phyloP scores from a whole-genome alignment of 2,888 invertebrate genomes.

The Lepidocyrtoides sp. region DNA sequence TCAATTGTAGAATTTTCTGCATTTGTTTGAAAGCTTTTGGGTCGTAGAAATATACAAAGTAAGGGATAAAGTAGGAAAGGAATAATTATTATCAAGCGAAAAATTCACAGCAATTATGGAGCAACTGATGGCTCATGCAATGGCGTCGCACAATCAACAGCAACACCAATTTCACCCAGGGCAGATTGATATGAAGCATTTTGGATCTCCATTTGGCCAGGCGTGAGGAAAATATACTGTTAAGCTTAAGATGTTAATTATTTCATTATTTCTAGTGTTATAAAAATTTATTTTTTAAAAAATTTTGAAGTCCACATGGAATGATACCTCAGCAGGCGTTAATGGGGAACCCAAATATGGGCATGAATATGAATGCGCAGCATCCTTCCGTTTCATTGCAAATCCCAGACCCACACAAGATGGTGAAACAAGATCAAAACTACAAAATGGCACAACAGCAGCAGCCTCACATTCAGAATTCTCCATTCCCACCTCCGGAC shows the following conservation, averaged over 20 bases:
- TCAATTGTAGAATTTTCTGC: no score
- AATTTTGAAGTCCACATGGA: slow-evolving; percentile 46
- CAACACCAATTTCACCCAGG: slow-evolving; percentile 71
- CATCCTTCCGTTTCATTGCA: slow-evolving; percentile 69
- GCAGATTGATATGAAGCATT: slow-evolving; percentile 64
- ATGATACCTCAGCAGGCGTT: slow-evolving; percentile 53
- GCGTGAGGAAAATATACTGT: slow-evolving; percentile 26
- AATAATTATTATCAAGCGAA: neutral
- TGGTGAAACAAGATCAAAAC: slow-evolving; percentile 52
- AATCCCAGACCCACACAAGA: slow-evolving; percentile 67
- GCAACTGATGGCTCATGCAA: slow-evolving; percentile 71
- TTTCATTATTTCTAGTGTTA: no score
- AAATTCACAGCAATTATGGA: slow-evolving; percentile 44
- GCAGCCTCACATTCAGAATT: slow-evolving; percentile 32
- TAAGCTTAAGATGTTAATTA: neutral
- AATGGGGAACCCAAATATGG: slow-evolving; percentile 67
- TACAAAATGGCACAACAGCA: slow-evolving; percentile 65
- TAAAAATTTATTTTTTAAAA: no score
- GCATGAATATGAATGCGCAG: slow-evolving; percentile 36
- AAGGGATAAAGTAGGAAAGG: neutral
- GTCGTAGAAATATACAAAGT: neutral
- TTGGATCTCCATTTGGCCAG: slow-evolving; percentile 54
- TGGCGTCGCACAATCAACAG: slow-evolving; percentile 66
- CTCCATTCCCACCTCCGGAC: slow-evolving; percentile 39
- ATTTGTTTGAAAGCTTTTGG: neutral